phyloP scores from a whole-genome alignment of 2,797 vertebrate species.

The Holocentrus rufus region DNA sequence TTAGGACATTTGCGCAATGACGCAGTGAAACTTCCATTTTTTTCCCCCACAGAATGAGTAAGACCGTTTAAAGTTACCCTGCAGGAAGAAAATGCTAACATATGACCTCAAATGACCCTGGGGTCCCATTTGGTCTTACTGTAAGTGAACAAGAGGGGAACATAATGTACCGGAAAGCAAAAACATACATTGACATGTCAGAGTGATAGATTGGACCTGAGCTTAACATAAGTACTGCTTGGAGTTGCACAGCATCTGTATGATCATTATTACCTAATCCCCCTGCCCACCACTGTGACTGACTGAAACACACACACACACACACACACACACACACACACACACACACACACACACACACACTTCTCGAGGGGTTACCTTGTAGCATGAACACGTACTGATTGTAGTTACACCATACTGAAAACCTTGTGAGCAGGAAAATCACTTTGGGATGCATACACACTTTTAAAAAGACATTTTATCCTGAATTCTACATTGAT shows the following conservation, averaged over 20 bases:
- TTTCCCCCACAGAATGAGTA: not conserved
- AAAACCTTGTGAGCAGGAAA: not conserved
- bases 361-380: not conserved
- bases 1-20: constrained; percentile 3
- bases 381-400: not conserved
- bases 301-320: constrained; percentile 17
- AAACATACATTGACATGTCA: constrained; percentile 47
- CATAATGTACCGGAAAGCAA: constrained; percentile 17
- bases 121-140: constrained; percentile 14
- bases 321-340: not conserved
- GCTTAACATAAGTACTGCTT: constrained; percentile 47
- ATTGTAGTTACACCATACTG: not conserved
- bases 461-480: not conserved
- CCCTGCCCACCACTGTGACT: constrained; percentile 37
- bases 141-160: constrained; percentile 23
- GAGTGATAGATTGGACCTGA: constrained; percentile 49
- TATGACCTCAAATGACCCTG: constrained; percentile 26
- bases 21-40: not conserved
- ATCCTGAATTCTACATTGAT: no score
- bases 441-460: not conserved
- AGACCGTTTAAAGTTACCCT: not conserved
- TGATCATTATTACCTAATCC: constrained; percentile 54
- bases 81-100: constrained; percentile 6
- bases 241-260: constrained; percentile 51
- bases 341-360: constrained; percentile 2